Percentiles rank a stretch among this genome's conserved stretches.
These are phyloP conservation scores for Turnix velox DNA, from an alignment of 2,113 vertebrate species.

Conservation along the genomic window DNA sequence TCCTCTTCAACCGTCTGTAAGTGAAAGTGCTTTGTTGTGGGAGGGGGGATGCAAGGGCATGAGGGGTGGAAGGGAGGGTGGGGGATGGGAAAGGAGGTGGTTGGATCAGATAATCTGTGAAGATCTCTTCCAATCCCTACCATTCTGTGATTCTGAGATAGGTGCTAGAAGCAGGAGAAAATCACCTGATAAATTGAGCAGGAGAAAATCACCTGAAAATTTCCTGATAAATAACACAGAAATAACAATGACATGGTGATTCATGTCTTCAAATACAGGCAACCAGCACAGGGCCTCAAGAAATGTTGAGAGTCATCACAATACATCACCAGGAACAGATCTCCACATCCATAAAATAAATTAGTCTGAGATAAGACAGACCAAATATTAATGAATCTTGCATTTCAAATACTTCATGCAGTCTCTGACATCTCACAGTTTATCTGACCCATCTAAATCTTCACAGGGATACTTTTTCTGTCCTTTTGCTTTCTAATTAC, in stretches of 20 bases:
- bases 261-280: neutral
- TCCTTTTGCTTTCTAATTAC: neutral
- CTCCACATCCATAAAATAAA: neutral
- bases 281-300: neutral
- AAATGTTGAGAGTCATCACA: neutral
- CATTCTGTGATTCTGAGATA: neutral
- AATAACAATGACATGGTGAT: neutral
- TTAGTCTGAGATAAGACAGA: neutral
- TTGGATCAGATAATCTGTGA: neutral
- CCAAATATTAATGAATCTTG: conserved; percentile 12
- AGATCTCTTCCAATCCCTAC: neutral
- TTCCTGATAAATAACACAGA: neutral
- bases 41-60: no score
- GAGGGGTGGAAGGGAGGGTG: no score
- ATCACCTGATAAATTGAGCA: neutral
- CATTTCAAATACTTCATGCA: neutral
- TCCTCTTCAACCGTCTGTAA: neutral
- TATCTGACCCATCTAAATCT: neutral
- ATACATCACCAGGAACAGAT: neutral
- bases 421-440: neutral
- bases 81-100: no score
- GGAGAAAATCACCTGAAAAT: neutral
- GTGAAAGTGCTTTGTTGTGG: neutral
- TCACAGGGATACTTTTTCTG: neutral
- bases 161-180: neutral